Evolutionary conservation across 2,888 invertebrate species (phyloP).

Genomic region (Baccha elongata): DNA sequence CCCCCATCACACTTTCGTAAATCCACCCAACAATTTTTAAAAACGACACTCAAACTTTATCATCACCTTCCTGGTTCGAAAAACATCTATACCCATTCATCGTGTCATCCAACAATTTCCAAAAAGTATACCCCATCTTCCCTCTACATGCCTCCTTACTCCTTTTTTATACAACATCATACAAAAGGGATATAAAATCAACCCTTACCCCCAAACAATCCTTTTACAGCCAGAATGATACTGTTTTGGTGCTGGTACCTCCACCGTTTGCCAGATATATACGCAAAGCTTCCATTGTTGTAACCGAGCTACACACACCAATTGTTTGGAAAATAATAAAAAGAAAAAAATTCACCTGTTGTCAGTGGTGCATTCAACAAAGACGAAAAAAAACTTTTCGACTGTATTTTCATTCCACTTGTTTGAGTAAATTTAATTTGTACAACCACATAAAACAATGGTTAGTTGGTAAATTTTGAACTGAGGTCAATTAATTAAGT

Average conservation of each 20-base stretch:
- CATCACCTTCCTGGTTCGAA: slow-evolving; percentile 1
- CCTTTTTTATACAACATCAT: background rate
- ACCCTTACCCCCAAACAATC: background rate
- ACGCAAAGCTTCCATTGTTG: background rate
- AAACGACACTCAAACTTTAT: background rate
- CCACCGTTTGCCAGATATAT: background rate
- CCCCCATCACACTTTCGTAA: background rate
- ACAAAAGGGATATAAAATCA: background rate
- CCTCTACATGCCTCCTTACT: background rate
- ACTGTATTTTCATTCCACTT: background rate
- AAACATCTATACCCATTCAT: slow-evolving; percentile 21
- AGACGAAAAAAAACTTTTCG: background rate
- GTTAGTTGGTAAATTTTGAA: slow-evolving; percentile 5
- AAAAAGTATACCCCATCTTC: background rate
- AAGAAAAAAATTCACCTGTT: slow-evolving; percentile 40
- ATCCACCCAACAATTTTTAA: slow-evolving; percentile 21
- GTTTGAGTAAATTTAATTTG: background rate
- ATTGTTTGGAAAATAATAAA: slow-evolving; percentile 24
- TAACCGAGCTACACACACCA: background rate
- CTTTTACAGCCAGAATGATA: slow-evolving; percentile 14
- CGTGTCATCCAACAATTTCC: background rate
- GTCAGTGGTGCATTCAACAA: background rate
- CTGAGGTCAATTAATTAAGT: slow-evolving; percentile 33
- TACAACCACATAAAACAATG: background rate
- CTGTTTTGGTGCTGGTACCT: background rate